Evolutionary conservation across 2,888 invertebrate species (phyloP), one percentile per base, ranked within the genome.

Genomic region (Tipula vernalis): DNA sequence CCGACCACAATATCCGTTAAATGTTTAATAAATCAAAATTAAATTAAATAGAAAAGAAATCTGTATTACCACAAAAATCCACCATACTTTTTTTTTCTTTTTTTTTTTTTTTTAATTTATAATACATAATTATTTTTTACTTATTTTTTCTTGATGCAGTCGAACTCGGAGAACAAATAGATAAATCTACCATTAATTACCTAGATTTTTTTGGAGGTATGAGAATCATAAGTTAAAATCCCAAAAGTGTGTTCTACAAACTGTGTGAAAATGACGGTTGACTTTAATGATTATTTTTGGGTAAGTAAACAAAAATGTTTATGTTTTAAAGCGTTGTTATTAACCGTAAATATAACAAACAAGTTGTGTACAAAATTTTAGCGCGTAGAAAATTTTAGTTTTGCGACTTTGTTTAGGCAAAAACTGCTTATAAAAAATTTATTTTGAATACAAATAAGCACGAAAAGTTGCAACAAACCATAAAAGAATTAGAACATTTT

Each of bases 251-350:
- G 13, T 28, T 36, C 18, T n/a, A 12, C 39, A 39, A 71, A 15
- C 89, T 51, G 47, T 47, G n/a, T 47, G 51, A 91, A 90, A 88
- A 92, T 92, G 91, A 91, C 91, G 87, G 91, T 92, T 88, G 91
- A 92, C 88, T 92, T 92, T 88, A 91, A 91, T 88, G 91, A 92
- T 88, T 92, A 92, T 85, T 92, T 92, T 90, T 92, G 91, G 91
- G 91, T 92, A 89, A 89, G 90, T 88, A 36, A 47, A 47, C 1
- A 28, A 28, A 28, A 28, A 28, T 1, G 2, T 28, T 28, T 28
- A n/a, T 28, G 28, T 28, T 28, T 28, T 28, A 28, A 28, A 28
- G 28, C 28, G 28, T 28, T 28, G 28, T 28, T 28, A 28, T 28
- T 28, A 41, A 41, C 2, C 10, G 5, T 41, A 41, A 41, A 10